These are phyloP conservation scores for Sminthurides aquaticus DNA, from an alignment of 2,888 invertebrate species.

Conservation along the genomic window DNA sequence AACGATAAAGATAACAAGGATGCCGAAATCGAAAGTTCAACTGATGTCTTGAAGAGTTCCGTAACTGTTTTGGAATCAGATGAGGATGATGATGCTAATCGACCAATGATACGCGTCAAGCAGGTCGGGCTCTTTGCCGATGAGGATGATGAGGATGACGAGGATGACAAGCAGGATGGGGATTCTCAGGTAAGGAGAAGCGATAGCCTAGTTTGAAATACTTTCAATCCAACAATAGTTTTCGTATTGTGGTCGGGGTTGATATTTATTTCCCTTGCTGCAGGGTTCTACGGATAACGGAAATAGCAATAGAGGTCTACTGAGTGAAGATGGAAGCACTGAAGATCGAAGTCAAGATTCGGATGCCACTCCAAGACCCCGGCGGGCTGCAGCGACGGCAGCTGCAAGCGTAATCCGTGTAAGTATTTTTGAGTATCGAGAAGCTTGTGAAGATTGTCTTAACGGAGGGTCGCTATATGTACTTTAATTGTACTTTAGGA, in stretches of 20 bases:
- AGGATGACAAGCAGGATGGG: constrained; percentile 19
- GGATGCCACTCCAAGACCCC: constrained; percentile 24
- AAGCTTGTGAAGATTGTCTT: not conserved
- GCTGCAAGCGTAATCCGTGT: constrained; percentile 41
- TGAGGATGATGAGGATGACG: constrained; percentile 26
- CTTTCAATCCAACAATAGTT: too few relatives aligned
- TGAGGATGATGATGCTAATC: constrained; percentile 27
- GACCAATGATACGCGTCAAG: constrained; percentile 27
- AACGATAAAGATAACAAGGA: not conserved
- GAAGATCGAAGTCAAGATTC: too few relatives aligned
- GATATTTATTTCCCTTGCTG: not conserved
- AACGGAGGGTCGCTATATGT: too few relatives aligned
- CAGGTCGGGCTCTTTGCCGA: constrained; percentile 26
- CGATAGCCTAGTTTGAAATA: not conserved
- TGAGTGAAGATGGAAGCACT: too few relatives aligned
- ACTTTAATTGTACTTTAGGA: too few relatives aligned
- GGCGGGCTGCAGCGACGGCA: constrained; percentile 37
- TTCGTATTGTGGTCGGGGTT: not conserved
- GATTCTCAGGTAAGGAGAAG: too few relatives aligned
- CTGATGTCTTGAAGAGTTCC: too few relatives aligned
- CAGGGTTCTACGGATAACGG: too few relatives aligned
- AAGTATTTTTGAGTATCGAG: constrained; percentile 8
- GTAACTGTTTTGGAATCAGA: too few relatives aligned
- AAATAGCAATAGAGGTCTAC: too few relatives aligned
- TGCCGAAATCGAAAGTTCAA: not conserved